Evolutionary conservation across 2,113 vertebrate species (phyloP).

Genomic region (Thalassoma bifasciatum): DNA sequence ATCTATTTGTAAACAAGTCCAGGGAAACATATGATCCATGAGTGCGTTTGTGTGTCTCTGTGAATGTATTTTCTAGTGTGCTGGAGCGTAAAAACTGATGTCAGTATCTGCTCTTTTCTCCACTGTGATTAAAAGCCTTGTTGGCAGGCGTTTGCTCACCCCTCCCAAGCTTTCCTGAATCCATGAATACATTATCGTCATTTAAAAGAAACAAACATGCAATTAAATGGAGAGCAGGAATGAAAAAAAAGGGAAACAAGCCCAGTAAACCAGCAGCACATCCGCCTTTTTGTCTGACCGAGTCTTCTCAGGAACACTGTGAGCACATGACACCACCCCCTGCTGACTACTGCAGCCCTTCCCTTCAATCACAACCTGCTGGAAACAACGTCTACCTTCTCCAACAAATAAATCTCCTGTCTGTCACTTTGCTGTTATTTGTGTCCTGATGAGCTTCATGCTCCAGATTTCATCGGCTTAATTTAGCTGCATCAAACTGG

Average conservation of each 20-base stretch:
- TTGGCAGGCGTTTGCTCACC: conserved; percentile 66
- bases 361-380: conserved; percentile 25
- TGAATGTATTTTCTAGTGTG: conserved; percentile 1
- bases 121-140: conserved; percentile 66
- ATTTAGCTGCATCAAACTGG: conserved; percentile 54
- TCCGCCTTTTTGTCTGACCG: conserved; percentile 21
- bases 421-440: conserved; percentile 42
- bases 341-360: conserved; percentile 16
- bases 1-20: conserved; percentile 20
- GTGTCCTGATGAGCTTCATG: conserved; percentile 42
- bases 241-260: conserved; percentile 46
- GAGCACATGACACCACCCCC: conserved; percentile 6
- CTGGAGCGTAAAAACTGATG: conserved; percentile 32
- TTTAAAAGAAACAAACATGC: conserved; percentile 72
- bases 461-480: conserved; percentile 47
- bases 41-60: conserved; percentile 4
- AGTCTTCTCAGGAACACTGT: conserved; percentile 11
- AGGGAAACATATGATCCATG: conserved; percentile 47
- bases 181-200: conserved; percentile 75
- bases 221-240: conserved; percentile 58
- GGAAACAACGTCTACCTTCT: conserved; percentile 22
- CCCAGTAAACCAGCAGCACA: conserved; percentile 34
- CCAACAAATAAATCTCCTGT: conserved; percentile 13
- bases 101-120: conserved; percentile 51
- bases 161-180: conserved; percentile 65